Conservation (phyloP, 2,888 invertebrate species). For the Drosophila flavopinicola region DNA sequence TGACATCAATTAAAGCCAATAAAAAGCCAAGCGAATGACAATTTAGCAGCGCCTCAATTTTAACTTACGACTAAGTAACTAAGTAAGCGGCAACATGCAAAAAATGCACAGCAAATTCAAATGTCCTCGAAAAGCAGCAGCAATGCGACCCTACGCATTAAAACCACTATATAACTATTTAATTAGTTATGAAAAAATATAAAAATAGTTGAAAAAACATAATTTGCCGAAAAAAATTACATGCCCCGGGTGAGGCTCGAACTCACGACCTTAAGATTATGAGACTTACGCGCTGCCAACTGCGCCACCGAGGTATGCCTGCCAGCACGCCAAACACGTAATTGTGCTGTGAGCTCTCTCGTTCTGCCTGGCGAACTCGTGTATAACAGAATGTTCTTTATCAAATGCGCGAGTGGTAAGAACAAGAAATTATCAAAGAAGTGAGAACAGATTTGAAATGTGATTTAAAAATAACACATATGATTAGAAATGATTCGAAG, state of each 20-base stretch:
- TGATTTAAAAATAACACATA: no score
- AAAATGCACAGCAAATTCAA: background rate
- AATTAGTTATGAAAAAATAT: conserved; percentile 1
- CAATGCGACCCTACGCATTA: background rate
- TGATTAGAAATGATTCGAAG: no score
- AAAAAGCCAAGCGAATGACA: conserved; percentile 29
- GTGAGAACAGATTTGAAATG: no score
- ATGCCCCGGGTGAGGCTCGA: conserved; percentile 84
- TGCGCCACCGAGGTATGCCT: conserved; percentile 83
- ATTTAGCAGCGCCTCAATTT: conserved; percentile 21
- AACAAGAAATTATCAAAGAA: no score
- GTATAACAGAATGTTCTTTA: background rate
- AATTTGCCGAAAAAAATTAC: conserved; percentile 45
- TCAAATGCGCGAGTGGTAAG: background rate
- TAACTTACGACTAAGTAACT: conserved; percentile 3
- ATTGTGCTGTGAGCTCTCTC: conserved; percentile 34
- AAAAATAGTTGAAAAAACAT: background rate
- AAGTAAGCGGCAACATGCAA: conserved; percentile 11
- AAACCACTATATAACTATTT: background rate
- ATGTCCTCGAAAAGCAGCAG: background rate
- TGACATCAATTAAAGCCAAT: conserved; percentile 74
- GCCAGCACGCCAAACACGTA: conserved; percentile 32
- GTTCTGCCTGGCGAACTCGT: background rate
- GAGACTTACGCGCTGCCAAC: conserved; percentile 85
- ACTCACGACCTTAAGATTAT: conserved; percentile 85